Evolutionary conservation across 2,113 vertebrate species (phyloP).

Genomic region (Caloenas nicobarica): DNA sequence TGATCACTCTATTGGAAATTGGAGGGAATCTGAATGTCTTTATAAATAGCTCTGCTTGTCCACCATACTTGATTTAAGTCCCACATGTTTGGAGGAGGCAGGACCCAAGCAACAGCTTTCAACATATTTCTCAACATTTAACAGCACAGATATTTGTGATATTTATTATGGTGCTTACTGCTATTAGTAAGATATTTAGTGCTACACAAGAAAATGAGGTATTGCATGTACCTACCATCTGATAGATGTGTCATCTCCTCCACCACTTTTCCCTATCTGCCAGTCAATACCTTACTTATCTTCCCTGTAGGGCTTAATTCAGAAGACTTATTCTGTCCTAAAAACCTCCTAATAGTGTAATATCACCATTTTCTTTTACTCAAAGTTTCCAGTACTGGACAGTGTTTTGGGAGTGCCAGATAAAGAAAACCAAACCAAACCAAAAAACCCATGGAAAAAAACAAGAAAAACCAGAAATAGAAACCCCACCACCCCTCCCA

Average conservation of each 20-base stretch:
- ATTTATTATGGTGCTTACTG: background rate
- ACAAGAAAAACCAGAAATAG: too few species aligned
- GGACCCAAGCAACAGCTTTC: background rate
- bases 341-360: background rate
- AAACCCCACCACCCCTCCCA: background rate
- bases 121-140: background rate
- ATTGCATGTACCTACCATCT: background rate
- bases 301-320: background rate
- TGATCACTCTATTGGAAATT: background rate
- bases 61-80: background rate
- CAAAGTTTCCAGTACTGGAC: background rate
- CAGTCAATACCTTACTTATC: background rate
- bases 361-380: background rate
- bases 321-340: background rate
- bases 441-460: too few species aligned
- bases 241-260: background rate
- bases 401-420: background rate
- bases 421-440: background rate
- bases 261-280: background rate
- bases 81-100: background rate
- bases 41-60: background rate
- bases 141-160: background rate
- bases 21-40: background rate
- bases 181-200: background rate
- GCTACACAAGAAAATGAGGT: background rate